Base-by-base conservation (phyloP, 2,888 invertebrate genomes). In the Eudasyphora cyanicolor region DNA sequence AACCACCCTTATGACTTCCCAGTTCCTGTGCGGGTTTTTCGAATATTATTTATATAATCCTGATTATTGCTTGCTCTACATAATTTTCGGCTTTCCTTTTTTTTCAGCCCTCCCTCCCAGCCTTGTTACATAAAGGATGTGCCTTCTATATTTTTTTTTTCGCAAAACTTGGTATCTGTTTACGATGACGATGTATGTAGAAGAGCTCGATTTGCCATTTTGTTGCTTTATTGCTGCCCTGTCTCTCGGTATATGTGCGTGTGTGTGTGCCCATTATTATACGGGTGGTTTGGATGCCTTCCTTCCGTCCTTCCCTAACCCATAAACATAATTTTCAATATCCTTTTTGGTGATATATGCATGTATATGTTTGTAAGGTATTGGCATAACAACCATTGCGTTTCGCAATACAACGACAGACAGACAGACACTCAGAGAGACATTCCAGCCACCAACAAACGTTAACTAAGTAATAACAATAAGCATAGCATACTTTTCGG, bases 311-410 rank as follows among this genome's bases (percentile, higher is more conserved):
- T 84, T 84, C 77, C 80, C 84, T 81, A 84, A 73, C 81, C 81
- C 45, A 84, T 84, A 84, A 84, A 84, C 81, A 84, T 84, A 79
- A 80, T 82, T 82, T 84, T 79, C 84, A 77, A 79, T 84, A 79
- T 79, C 75, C 84, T 85, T 82, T 82, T 76, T 79, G 67, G 67
- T 38, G 32, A 77, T 69, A 62, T 7, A 54, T 64, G 19, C 19
- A 29, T 67, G n/a, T n/a, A n/a, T n/a, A n/a, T n/a, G n/a, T n/a
- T n/a, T n/a, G n/a, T n/a, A n/a, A n/a, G n/a, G n/a, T n/a, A 67
- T 67, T 67, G 67, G 42, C 67, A 67, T 67, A 67, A 67, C 67
- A 67, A 67, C 67, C 64, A n/a, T n/a, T n/a, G n/a, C n/a, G n/a
- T n/a, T n/a, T n/a, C n/a, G n/a, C n/a, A n/a, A n/a, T n/a, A n/a